Evolutionary conservation across 2,113 vertebrate species (phyloP), one percentile per base, ranked within the genome.

Genomic region (Scatophagus argus): DNA sequence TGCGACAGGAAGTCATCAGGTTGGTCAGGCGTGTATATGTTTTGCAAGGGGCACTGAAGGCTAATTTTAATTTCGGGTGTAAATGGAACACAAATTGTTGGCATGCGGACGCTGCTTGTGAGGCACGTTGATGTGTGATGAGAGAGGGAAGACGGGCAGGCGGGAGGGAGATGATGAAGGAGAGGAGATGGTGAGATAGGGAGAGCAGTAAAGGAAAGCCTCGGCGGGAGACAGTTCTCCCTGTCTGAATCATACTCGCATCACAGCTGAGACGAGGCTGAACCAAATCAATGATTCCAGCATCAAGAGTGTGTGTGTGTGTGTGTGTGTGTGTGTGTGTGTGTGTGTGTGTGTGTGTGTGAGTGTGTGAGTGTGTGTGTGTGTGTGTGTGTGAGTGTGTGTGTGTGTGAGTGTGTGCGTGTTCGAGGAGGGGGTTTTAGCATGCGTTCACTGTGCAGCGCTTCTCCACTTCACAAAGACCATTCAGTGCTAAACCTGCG

Each of bases 11-110:
- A 27, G 54, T 32, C 25, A 29, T 67, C 77, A 32, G 51, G 69
- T 47, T 10, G 8, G 49, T 0, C 5, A 46, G 55, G n/a, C 32
- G 1, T 63, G 36, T 61, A 54, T 31, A n/a, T 70, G 27, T 63
- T 74, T 66, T 23, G 25, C 4, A 3, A 34, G 11, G 13, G 25
- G 25, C 44, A 32, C 14, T 2, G 0, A 0, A 34, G 36, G 55
- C 32, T 64, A 41, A 74, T 87, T 84, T 46, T 61, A 73, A 61
- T 81, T 67, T 58, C 34, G 54, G 64, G 66, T 72, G 51, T 51
- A 72, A 66, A 61, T 72, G 11, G 77, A 32, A 66, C 39, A 61
- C 59, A 73, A 63, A 62, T 65, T 29, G 69, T 47, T 73, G 10
- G 0, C 5, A 58, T 62, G 47, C n/a, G 17, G 17, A 65, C 68